Conservation (phyloP, 2,888 invertebrate species). For the Heterodera filipjevi region DNA sequence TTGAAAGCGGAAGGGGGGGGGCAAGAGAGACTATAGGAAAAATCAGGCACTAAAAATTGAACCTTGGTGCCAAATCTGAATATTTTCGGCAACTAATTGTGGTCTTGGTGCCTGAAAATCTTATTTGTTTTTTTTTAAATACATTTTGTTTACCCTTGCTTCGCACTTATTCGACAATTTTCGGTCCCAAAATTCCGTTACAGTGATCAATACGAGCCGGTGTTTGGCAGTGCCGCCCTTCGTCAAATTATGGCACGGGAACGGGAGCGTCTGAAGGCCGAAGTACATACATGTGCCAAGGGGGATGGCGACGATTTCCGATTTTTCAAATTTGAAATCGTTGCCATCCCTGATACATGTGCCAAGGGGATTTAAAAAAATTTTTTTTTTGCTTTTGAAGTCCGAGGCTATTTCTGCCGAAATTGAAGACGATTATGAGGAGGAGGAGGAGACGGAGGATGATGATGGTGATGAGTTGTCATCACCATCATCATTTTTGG, state of each 20-base stretch:
- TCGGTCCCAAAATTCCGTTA: not conserved
- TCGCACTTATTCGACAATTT: too few species aligned
- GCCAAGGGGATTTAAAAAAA: too few species aligned
- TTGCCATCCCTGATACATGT: too few species aligned
- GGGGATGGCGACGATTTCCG: too few species aligned
- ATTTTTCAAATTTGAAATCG: too few species aligned
- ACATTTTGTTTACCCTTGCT: not conserved
- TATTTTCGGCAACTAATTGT: too few species aligned
- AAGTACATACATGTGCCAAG: not conserved
- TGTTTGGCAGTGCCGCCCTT: slow-evolving; percentile 19
- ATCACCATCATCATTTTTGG: not conserved
- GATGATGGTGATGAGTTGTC: not conserved
- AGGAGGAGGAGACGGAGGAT: not conserved
- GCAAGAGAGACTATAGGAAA: too few species aligned
- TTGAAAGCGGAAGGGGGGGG: too few species aligned
- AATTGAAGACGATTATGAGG: not conserved
- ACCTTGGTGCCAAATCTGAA: too few species aligned
- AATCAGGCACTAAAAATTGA: too few species aligned
- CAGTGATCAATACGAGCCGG: slow-evolving; percentile 23
- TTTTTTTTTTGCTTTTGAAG: not conserved
- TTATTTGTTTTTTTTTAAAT: not conserved
- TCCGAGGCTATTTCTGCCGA: not conserved
- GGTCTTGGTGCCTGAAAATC: not conserved
- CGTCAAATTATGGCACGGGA: slow-evolving; percentile 24
- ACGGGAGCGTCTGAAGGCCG: slow-evolving; percentile 19